A percentile compares a stretch with the other conserved stretches of the same genome.
Conservation (phyloP, 2,113 vertebrate genomes). For the Sebastes fasciatus region DNA sequence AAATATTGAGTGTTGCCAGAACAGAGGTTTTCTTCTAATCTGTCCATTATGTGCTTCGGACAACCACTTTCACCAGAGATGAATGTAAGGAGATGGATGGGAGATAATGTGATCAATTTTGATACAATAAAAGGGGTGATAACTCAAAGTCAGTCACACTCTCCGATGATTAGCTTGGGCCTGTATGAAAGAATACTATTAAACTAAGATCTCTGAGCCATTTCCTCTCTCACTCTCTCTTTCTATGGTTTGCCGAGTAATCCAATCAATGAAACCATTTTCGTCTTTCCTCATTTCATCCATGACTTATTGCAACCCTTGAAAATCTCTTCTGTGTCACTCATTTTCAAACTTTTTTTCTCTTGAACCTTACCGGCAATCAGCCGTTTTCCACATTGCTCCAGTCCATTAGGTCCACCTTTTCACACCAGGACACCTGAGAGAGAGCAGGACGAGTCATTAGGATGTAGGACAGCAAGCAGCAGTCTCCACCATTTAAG, state of each 20-base stretch:
- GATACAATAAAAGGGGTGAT: constrained; percentile 79
- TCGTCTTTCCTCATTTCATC: constrained; percentile 68
- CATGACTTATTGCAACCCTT: constrained; percentile 64
- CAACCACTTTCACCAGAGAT: constrained; percentile 71
- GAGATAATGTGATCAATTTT: constrained; percentile 76
- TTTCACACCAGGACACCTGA: constrained; percentile 29
- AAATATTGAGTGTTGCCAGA: constrained; percentile 86
- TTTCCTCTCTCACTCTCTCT: constrained; percentile 65
- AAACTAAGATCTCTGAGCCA: constrained; percentile 68
- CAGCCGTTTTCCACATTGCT: constrained; percentile 43
- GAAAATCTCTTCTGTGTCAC: constrained; percentile 53
- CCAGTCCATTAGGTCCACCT: constrained; percentile 36
- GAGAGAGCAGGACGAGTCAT: constrained; percentile 31
- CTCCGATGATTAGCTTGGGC: constrained; percentile 58
- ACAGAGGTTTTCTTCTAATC: constrained; percentile 79
- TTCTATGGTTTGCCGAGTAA: constrained; percentile 67
- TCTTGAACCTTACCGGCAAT: constrained; percentile 43
- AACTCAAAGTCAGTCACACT: constrained; percentile 79
- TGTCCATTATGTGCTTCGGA: constrained; percentile 77
- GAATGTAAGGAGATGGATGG: constrained; percentile 66
- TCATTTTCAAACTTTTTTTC: constrained; percentile 45
- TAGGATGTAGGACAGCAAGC: constrained; percentile 28
- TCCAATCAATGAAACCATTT: constrained; percentile 73
- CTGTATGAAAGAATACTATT: constrained; percentile 71
- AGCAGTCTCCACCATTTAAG: constrained; percentile 36